A percentile compares a stretch with the other conserved stretches of the same genome.
Conservation (phyloP, 37 sponge, comb jelly and placozoan genomes). For the Diacarnus erythraeanus region DNA sequence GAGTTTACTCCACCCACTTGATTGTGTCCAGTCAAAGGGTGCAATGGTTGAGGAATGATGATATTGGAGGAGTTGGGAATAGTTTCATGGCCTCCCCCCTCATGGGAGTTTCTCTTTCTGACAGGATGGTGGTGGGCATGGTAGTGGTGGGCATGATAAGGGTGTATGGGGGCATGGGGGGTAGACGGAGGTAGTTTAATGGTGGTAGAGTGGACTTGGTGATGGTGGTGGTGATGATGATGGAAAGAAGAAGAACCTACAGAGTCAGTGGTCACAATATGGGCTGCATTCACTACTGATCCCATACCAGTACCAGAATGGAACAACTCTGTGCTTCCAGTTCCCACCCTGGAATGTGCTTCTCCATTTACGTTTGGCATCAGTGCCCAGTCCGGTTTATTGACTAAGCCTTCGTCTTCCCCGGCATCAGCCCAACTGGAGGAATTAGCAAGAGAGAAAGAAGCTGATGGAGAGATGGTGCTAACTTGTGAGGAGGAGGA, state of each 20-base stretch:
- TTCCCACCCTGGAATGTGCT: neutral
- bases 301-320: neutral
- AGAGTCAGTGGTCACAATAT: too few species aligned
- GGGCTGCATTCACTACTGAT: neutral
- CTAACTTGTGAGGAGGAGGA: neutral
- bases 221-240: neutral
- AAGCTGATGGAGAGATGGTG: neutral
- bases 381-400: slow-evolving; percentile 17
- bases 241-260: neutral
- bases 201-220: neutral
- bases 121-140: neutral
- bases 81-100: neutral
- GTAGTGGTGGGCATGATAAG: neutral
- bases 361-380: neutral
- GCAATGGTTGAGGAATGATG: neutral
- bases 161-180: neutral
- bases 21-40: neutral
- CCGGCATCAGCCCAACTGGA: slow-evolving; percentile 3
- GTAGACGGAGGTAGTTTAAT: neutral
- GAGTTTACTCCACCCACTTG: neutral
- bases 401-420: neutral
- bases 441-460: neutral
- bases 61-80: neutral
- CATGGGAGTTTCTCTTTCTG: slow-evolving; percentile 2
- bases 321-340: neutral